Conservation (phyloP, 2,797 vertebrate genomes). For the Hypotaenidia philippensis region DNA sequence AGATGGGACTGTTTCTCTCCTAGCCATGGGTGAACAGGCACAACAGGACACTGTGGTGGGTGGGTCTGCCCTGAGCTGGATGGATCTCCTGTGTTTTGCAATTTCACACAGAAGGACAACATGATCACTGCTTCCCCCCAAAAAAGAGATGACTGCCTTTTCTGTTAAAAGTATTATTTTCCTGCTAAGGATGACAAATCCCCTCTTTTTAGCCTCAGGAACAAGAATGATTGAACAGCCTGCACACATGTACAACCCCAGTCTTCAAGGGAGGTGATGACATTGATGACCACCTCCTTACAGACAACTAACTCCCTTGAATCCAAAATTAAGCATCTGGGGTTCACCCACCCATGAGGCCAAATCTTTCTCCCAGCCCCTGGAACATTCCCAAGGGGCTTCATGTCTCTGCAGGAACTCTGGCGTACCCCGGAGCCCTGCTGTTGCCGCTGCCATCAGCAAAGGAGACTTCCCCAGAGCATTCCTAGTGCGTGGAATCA, state of each 20-base stretch:
- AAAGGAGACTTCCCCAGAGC: fast-evolving
- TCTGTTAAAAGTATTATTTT: background rate
- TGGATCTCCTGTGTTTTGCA: background rate
- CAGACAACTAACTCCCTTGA: background rate
- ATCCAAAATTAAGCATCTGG: fast-evolving
- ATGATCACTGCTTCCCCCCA: background rate
- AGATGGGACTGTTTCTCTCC: constrained; percentile 18
- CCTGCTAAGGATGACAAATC: background rate
- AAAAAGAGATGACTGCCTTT: background rate
- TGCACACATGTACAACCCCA: fast-evolving
- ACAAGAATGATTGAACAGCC: background rate
- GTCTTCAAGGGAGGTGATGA: background rate
- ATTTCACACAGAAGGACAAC: background rate
- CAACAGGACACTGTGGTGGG: background rate
- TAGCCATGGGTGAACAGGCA: background rate
- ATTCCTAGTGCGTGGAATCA: fast-evolving
- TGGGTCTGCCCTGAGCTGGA: fast-evolving
- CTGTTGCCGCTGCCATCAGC: background rate
- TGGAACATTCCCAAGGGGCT: background rate
- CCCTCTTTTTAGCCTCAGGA: background rate
- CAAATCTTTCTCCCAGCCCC: background rate
- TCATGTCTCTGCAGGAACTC: fast-evolving
- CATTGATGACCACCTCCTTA: background rate
- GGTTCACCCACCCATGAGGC: fast-evolving
- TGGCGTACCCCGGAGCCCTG: background rate